These are phyloP conservation scores for Chrysolina haemoptera DNA, from an alignment of 2,888 invertebrate species.

Conservation along the genomic window DNA sequence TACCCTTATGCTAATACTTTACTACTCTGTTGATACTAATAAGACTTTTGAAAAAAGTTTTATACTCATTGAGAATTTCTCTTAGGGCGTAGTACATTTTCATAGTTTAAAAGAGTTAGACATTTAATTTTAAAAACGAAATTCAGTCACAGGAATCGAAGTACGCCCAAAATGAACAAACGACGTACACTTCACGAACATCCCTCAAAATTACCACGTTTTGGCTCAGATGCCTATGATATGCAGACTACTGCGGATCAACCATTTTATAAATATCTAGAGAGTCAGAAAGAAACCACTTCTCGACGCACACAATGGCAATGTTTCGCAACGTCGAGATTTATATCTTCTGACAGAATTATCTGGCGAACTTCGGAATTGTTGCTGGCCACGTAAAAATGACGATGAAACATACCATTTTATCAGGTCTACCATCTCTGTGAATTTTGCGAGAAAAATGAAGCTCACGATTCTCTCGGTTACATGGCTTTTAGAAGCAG, in stretches of 20 bases:
- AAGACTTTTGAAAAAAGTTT: no score
- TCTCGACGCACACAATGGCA: conserved; percentile 13
- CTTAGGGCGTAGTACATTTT: no score
- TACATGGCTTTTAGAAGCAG: not conserved
- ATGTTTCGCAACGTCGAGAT: conserved; percentile 24
- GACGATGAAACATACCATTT: not conserved
- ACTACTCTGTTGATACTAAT: no score
- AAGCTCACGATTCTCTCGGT: not conserved
- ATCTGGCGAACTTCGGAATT: conserved; percentile 19
- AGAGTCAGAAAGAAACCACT: not conserved
- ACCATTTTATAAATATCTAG: not conserved
- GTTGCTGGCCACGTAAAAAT: conserved; percentile 6
- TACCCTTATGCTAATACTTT: no score
- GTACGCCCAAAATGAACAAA: no score
- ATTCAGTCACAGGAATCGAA: no score
- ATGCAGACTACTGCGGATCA: not conserved
- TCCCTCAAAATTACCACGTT: no score
- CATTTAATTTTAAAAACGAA: no score
- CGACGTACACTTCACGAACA: no score
- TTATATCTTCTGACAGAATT: conserved; percentile 22
- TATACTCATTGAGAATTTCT: no score
- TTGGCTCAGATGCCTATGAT: not conserved
- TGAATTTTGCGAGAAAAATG: not conserved
- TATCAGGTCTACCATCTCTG: conserved; percentile 24
- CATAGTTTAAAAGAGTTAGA: no score